Evolutionary conservation across 2,888 invertebrate genomes (phyloP).

Genomic region (Junonia oenone): DNA sequence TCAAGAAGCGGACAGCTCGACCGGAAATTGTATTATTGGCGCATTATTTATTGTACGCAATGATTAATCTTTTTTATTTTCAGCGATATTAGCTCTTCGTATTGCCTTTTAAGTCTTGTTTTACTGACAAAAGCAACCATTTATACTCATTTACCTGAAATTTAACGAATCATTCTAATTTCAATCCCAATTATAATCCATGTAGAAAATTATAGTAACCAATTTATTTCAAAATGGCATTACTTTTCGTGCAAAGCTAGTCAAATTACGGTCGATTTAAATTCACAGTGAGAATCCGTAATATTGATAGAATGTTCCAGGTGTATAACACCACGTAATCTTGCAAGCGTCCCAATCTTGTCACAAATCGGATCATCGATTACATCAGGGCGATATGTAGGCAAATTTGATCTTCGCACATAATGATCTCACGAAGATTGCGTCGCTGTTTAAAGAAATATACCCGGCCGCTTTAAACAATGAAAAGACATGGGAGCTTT

Average conservation of each 20-base stretch:
- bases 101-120: not conserved
- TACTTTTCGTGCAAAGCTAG: not conserved
- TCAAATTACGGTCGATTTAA: not conserved
- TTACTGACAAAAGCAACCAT: not conserved
- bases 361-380: constrained; percentile 52
- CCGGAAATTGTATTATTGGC: constrained; percentile 9
- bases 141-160: not conserved
- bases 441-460: constrained; percentile 3
- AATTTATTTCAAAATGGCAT: not conserved
- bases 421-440: constrained; percentile 22
- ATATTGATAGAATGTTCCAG: constrained; percentile 2
- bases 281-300: not conserved
- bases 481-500: constrained; percentile 29
- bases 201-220: not conserved
- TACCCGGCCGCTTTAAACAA: constrained; percentile 19
- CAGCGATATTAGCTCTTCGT: not conserved
- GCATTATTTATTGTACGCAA: constrained; percentile 2
- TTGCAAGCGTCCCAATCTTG: constrained; percentile 41
- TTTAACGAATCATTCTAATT: not conserved
- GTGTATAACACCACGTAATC: constrained; percentile 6
- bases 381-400: constrained; percentile 41
- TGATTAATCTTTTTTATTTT: constrained; percentile 1
- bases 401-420: constrained; percentile 32
- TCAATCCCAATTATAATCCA: not conserved
- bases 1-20: not conserved